Evolutionary conservation across 1,140 invertebrate species (phyloP), one percentile per base, ranked within the genome.

Genomic region (Amphibalanus amphitrite): DNA sequence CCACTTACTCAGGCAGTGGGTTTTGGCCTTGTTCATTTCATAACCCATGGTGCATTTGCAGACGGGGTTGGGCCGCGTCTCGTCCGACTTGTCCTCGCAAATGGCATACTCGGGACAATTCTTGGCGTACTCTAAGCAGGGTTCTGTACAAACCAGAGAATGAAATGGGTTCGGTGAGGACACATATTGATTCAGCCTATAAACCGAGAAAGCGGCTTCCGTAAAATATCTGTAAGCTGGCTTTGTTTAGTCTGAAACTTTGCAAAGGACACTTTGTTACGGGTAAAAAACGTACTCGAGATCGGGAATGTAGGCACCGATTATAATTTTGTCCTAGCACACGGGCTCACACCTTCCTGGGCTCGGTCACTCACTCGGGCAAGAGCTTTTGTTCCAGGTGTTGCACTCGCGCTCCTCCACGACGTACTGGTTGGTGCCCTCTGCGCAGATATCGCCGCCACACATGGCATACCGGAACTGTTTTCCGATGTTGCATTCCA

Each of bases 1-100:
- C n/a, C 33, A 73, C 71, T 72, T 68, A 77, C 76, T 71, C 70
- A 71, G 70, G 38, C 75, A 77, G 28, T 38, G 59, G n/a, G 69
- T 74, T 10, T 75, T 69, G 25, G 65, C 71, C 10, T 69, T 72
- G 28, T 74, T 74, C 70, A 78, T 72, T 20, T 72, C 67, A 70
- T 75, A 75, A 6, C 77, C 77, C 76, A 78, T 77, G 17, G 77
- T 76, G 64, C 78, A 78, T 25, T 74, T 74, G 69, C 78, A 78
- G n/a, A 70, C 68, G 13, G 74, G 69, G 28, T 69, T 73, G 0
- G 77, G 77, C 17, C 75, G 74, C 6, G 69, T 69, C 0, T 77
- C 73, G n/a, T 69, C 74, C 0, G 76, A 77, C 29, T 67, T 67
- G 69, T 78, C 76, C 0, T 29, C 69, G 30, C 78, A 78, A 15